A percentile compares a stretch with the other conserved stretches of the same genome.
Evolutionary conservation across 2,888 invertebrate species (phyloP).

Genomic region (Onchidella celtica): DNA sequence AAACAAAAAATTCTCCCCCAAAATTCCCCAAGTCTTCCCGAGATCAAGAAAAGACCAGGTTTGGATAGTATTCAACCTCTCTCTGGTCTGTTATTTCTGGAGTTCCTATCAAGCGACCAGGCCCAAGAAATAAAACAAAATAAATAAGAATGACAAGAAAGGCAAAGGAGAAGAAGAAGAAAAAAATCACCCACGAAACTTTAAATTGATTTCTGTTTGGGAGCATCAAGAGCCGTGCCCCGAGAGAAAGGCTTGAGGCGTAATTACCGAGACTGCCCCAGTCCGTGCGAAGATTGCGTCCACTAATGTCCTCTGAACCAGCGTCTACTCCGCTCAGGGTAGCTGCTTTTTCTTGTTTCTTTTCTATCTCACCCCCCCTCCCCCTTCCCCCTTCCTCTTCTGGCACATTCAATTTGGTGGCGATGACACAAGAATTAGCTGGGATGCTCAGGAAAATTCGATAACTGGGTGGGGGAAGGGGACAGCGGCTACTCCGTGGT

Average conservation of each 20-base stretch:
- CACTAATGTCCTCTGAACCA: constrained; percentile 3
- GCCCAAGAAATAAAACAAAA: no score
- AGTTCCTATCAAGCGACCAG: no score
- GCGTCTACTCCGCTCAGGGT: background rate
- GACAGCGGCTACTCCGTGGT: background rate
- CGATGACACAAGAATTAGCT: background rate
- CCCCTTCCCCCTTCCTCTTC: background rate
- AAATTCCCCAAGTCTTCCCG: no score
- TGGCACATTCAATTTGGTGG: background rate
- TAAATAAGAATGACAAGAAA: no score
- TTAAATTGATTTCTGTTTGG: constrained; percentile 16
- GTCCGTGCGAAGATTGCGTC: constrained; percentile 14
- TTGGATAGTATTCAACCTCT: no score
- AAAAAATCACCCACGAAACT: no score
- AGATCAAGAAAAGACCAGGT: no score
- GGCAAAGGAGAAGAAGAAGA: background rate
- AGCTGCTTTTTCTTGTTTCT: no score
- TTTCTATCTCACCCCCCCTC: no score
- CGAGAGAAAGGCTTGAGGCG: background rate
- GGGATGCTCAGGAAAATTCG: background rate
- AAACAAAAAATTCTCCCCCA: no score
- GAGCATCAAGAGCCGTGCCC: constrained; percentile 13
- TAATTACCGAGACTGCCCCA: constrained; percentile 2
- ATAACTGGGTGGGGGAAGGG: background rate
- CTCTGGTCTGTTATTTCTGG: no score